A percentile compares a stretch with the other conserved stretches of the same genome.
phyloP scores from a whole-genome alignment of 2,113 vertebrate species.

The Halcyon malimbica region DNA sequence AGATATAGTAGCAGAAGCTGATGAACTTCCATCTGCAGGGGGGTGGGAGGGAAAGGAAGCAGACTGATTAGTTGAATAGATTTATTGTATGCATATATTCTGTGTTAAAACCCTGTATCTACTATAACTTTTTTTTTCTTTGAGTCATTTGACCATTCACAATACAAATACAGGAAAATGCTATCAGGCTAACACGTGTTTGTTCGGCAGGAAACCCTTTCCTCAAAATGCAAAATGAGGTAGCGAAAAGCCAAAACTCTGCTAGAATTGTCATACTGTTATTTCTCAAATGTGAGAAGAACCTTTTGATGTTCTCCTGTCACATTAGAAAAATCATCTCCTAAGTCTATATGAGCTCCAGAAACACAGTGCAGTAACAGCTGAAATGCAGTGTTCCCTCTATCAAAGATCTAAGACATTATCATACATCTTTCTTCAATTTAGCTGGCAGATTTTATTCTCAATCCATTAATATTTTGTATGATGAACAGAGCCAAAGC shows the following conservation, averaged over 20 bases:
- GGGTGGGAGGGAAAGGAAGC: conserved; percentile 23
- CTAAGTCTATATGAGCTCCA: background rate
- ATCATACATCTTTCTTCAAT: background rate
- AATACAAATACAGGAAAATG: conserved; percentile 60
- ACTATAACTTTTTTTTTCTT: conserved; percentile 27
- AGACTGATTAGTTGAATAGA: background rate
- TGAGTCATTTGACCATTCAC: conserved; percentile 14
- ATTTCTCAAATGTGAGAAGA: background rate
- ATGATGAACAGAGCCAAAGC: background rate
- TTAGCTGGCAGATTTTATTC: background rate
- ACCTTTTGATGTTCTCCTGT: background rate
- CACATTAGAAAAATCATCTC: background rate
- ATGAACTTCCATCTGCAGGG: conserved; percentile 36
- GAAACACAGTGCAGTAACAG: background rate
- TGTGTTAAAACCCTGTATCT: conserved; percentile 22
- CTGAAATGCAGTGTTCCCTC: background rate
- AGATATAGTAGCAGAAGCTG: background rate
- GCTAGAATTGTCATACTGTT: background rate
- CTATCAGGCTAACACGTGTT: conserved; percentile 31
- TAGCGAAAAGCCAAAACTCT: conserved; percentile 11
- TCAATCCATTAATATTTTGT: background rate
- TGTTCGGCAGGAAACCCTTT: conserved; percentile 41
- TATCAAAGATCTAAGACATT: background rate
- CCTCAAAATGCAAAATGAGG: conserved; percentile 26
- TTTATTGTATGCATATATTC: conserved; percentile 17